Conservation (phyloP, 2,797 vertebrate species). For the Aphelocoma californica region DNA sequence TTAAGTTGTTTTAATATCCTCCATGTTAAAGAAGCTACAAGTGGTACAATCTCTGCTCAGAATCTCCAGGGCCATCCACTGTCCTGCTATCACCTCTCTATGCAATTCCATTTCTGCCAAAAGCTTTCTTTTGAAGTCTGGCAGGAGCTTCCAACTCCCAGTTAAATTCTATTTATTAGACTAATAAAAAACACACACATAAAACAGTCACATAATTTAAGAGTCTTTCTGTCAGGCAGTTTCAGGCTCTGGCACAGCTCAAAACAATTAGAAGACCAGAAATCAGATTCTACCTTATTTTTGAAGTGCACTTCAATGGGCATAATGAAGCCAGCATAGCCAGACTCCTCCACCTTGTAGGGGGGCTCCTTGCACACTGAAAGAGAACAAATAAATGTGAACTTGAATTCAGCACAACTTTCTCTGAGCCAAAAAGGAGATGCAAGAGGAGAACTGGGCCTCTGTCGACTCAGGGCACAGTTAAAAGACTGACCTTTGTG, state of each 20-base stretch:
- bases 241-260: conserved; percentile 57
- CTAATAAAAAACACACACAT: conserved; percentile 66
- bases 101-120: conserved; percentile 24
- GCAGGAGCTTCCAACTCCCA: conserved; percentile 54
- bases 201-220: conserved; percentile 57
- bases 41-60: neutral
- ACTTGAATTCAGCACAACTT: neutral
- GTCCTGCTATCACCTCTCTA: conserved; percentile 40
- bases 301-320: conserved; percentile 99
- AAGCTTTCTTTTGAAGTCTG: conserved; percentile 56
- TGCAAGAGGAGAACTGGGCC: neutral
- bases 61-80: neutral
- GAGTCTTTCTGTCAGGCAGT: conserved; percentile 44
- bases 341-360: conserved; percentile 98
- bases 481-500: neutral
- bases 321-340: conserved; percentile 98
- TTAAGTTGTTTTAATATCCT: neutral
- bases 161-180: conserved; percentile 64
- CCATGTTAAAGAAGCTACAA: neutral
- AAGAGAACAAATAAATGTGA: conserved; percentile 59
- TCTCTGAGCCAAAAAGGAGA: neutral
- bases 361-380: conserved; percentile 98
- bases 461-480: neutral
- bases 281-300: conserved; percentile 87
- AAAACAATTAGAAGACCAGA: conserved; percentile 52